A percentile compares a stretch with the other conserved stretches of the same genome.
These are phyloP conservation scores for Neodiprion fabricii DNA, from an alignment of 1,140 invertebrate genomes.

Conservation along the genomic window DNA sequence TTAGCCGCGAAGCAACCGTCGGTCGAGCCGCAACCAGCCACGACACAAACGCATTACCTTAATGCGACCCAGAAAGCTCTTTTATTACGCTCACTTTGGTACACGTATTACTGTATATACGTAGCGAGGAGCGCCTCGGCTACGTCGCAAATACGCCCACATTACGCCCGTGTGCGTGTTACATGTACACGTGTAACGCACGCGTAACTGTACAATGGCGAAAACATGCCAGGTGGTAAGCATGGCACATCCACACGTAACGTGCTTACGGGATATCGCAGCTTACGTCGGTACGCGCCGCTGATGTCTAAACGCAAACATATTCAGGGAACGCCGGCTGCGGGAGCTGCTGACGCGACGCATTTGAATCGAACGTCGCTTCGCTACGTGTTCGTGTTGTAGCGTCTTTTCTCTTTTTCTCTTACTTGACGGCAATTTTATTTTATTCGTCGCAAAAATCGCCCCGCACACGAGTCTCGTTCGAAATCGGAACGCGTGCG, in stretches of 20 bases:
- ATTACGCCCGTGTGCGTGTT: neutral
- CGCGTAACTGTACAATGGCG: neutral
- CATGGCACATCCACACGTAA: conserved; percentile 9
- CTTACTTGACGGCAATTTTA: too few species aligned
- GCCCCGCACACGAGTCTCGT: too few species aligned
- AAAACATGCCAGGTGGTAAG: neutral
- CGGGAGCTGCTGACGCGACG: too few species aligned
- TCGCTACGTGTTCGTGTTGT: too few species aligned
- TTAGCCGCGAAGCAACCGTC: neutral
- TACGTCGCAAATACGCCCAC: conserved; percentile 15
- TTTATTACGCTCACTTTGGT: conserved; percentile 43
- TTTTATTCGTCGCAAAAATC: too few species aligned
- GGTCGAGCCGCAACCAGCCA: conserved; percentile 31
- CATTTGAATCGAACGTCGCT: too few species aligned
- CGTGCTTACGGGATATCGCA: neutral
- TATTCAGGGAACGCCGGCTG: too few species aligned
- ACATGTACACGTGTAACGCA: too few species aligned
- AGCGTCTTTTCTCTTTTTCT: too few species aligned
- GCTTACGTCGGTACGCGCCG: too few species aligned
- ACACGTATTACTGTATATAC: conserved; percentile 25
- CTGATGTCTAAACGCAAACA: too few species aligned
- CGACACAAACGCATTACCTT: conserved; percentile 54
- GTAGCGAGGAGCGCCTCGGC: conserved; percentile 19
- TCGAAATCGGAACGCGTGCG: too few species aligned
- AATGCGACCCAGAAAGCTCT: conserved; percentile 58